Evolutionary conservation across 2,888 invertebrate genomes (phyloP).

Genomic region (Ctenicera cuprea): DNA sequence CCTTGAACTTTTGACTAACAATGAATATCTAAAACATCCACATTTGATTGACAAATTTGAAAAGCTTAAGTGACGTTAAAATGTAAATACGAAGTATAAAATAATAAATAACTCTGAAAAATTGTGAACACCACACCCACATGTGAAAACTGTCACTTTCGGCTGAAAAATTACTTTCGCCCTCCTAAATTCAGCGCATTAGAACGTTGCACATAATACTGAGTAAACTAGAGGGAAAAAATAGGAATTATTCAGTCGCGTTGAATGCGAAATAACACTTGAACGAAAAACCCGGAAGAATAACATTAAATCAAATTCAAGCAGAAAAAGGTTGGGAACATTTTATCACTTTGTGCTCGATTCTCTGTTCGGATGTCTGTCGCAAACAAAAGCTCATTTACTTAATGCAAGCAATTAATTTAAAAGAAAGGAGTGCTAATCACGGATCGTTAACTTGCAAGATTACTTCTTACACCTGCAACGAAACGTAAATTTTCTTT

Average conservation of each 20-base stretch:
- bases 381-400: background rate
- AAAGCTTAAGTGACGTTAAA: background rate
- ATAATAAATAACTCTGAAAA: conserved; percentile 14
- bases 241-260: conserved; percentile 3
- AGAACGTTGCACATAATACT: conserved; percentile 9
- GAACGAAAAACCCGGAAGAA: background rate
- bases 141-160: conserved; percentile 6
- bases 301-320: conserved; percentile 1
- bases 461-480: conserved; percentile 8
- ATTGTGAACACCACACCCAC: conserved; percentile 1
- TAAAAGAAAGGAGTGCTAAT: conserved; percentile 4
- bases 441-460: conserved; percentile 16
- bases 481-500: background rate
- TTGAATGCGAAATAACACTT: background rate
- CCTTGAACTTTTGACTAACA: background rate
- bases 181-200: conserved; percentile 5
- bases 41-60: background rate
- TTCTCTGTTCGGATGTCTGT: background rate
- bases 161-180: conserved; percentile 11
- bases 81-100: conserved; percentile 3
- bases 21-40: background rate
- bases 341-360: background rate
- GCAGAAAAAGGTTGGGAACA: background rate
- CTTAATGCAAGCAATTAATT: conserved; percentile 9
- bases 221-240: conserved; percentile 8